phyloP scores from a whole-genome alignment of 2,797 vertebrate species.

The Protosalanx chinensis region DNA sequence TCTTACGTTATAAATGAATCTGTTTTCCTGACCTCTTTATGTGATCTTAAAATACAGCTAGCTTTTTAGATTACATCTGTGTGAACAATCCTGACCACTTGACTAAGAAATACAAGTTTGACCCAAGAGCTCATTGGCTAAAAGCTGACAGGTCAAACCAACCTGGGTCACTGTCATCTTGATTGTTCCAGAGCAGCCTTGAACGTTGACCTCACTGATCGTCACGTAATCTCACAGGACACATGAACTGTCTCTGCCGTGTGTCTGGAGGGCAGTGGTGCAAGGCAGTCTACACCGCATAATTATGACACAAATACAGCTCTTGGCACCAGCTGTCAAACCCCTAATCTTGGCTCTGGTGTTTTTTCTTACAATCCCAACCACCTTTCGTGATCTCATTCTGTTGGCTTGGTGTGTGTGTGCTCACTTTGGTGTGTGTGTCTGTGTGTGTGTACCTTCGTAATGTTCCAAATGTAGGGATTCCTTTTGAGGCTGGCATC shows the following conservation, averaged over 20 bases:
- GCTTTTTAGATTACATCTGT: background rate
- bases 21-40: conserved; percentile 14
- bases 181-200: conserved; percentile 13
- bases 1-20: background rate
- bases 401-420: background rate
- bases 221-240: too few relatives aligned
- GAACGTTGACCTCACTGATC: conserved; percentile 12
- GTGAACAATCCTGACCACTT: background rate
- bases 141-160: conserved; percentile 17
- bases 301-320: too few relatives aligned
- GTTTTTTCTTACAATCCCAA: too few relatives aligned
- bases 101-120: background rate
- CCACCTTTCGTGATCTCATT: background rate
- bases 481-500: conserved; percentile 47
- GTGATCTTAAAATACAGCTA: background rate
- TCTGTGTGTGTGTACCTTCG: conserved; percentile 37
- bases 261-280: too few relatives aligned
- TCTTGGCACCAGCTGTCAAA: too few relatives aligned
- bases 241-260: too few relatives aligned
- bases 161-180: conserved; percentile 48
- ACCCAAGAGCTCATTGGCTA: background rate
- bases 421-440: background rate
- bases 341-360: too few relatives aligned
- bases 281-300: too few relatives aligned
- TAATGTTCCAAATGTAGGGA: conserved; percentile 53